Conservation (phyloP, 2,888 invertebrate species). For the Adineta ricciae region DNA sequence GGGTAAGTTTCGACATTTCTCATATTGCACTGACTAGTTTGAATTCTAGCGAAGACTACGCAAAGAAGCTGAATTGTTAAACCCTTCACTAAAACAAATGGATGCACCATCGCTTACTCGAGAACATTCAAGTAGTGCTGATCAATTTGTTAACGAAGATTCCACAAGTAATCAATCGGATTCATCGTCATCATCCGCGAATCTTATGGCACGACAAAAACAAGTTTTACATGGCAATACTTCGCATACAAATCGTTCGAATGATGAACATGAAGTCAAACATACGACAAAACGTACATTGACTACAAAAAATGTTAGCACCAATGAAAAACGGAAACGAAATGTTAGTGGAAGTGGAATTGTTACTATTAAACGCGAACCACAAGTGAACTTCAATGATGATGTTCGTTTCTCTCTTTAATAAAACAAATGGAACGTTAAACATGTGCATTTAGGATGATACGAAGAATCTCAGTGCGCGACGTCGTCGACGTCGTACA, state of each 20-base stretch:
- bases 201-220: neutral
- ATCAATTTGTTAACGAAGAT: neutral
- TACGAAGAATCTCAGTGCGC: neutral
- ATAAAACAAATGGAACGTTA: neutral
- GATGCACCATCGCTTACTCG: neutral
- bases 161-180: neutral
- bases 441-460: neutral
- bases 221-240: slow-evolving; percentile 11
- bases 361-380: neutral
- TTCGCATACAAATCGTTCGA: neutral
- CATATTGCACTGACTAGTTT: neutral
- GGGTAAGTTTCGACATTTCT: neutral
- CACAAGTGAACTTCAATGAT: neutral
- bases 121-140: neutral
- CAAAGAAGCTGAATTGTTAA: neutral
- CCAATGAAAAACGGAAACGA: neutral
- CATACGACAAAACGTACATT: neutral
- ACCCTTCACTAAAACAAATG: neutral
- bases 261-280: neutral
- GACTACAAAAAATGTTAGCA: neutral
- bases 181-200: neutral
- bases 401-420: neutral
- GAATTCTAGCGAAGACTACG: neutral
- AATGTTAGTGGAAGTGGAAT: neutral
- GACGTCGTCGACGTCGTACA: neutral